Evolutionary conservation across 2,797 vertebrate species (phyloP).

Genomic region (Pogoniulus pusillus): DNA sequence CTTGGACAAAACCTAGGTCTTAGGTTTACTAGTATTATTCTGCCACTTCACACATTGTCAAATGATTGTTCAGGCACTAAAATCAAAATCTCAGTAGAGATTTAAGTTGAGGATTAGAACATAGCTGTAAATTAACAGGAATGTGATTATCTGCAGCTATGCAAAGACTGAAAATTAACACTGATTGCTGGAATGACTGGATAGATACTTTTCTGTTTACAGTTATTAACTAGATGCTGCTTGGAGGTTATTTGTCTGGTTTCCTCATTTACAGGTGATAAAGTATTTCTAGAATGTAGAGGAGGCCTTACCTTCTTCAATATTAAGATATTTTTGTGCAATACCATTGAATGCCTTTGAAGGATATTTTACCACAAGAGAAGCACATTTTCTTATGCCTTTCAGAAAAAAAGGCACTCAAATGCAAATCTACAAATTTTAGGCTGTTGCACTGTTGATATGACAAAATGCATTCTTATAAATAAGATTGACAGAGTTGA

Average conservation of each 20-base stretch:
- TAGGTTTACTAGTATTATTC: neutral
- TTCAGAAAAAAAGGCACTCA: neutral
- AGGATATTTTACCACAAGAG: neutral
- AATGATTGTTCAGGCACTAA: neutral
- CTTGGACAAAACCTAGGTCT: neutral
- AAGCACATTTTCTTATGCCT: neutral
- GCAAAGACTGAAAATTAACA: slow-evolving; percentile 7
- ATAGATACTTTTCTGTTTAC: neutral
- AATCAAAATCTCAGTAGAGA: neutral
- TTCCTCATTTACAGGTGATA: slow-evolving; percentile 7
- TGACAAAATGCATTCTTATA: slow-evolving; percentile 39
- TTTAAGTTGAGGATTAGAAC: slow-evolving; percentile 27
- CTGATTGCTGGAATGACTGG: neutral
- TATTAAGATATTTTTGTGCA: neutral
- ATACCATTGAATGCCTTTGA: neutral
- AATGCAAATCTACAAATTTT: neutral
- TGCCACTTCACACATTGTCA: slow-evolving; percentile 8
- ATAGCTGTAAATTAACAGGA: slow-evolving; percentile 24
- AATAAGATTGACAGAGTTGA: slow-evolving; percentile 56
- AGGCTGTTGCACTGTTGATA: neutral
- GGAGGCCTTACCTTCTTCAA: neutral
- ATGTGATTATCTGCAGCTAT: neutral
- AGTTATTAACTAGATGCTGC: neutral
- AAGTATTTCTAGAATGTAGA: neutral
- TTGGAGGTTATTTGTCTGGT: neutral